A percentile compares a stretch with the other conserved stretches of the same genome.
Evolutionary conservation across 2,113 vertebrate species (phyloP).

Genomic region (Dromiciops gliroides): DNA sequence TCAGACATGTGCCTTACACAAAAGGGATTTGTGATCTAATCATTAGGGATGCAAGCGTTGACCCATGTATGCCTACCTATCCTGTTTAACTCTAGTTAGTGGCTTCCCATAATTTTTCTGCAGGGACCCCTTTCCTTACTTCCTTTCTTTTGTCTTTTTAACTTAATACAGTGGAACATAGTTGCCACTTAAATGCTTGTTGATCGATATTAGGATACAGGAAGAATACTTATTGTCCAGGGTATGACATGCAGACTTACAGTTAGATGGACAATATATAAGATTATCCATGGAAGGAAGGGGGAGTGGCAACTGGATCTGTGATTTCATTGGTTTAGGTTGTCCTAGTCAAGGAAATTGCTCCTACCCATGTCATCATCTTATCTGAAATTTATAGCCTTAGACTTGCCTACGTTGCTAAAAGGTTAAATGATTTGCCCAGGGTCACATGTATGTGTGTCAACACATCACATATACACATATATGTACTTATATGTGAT

Average conservation of each 20-base stretch:
- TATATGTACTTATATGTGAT: too few relatives aligned
- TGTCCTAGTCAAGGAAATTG: too few relatives aligned
- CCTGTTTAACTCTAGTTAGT: not conserved
- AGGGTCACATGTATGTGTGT: too few relatives aligned
- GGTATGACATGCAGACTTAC: not conserved
- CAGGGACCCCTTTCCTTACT: not conserved
- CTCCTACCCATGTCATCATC: too few relatives aligned
- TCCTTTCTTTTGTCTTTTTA: not conserved
- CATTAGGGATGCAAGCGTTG: not conserved
- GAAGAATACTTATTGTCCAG: not conserved
- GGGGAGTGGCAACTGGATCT: not conserved
- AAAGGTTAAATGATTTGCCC: too few relatives aligned
- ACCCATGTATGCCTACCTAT: too few relatives aligned
- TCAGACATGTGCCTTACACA: too few relatives aligned
- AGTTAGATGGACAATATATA: not conserved
- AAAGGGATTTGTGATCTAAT: not conserved
- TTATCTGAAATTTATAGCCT: too few relatives aligned
- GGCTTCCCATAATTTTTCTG: not conserved
- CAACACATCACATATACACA: too few relatives aligned
- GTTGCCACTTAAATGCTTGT: not conserved
- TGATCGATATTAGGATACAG: not conserved
- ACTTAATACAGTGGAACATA: not conserved
- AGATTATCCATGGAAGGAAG: not conserved
- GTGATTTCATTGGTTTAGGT: not conserved
- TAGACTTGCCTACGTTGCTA: too few relatives aligned